A percentile compares a stretch with the other conserved stretches of the same genome.
Conservation (phyloP, 2,113 vertebrate species). For the Tamias sibiricus region DNA sequence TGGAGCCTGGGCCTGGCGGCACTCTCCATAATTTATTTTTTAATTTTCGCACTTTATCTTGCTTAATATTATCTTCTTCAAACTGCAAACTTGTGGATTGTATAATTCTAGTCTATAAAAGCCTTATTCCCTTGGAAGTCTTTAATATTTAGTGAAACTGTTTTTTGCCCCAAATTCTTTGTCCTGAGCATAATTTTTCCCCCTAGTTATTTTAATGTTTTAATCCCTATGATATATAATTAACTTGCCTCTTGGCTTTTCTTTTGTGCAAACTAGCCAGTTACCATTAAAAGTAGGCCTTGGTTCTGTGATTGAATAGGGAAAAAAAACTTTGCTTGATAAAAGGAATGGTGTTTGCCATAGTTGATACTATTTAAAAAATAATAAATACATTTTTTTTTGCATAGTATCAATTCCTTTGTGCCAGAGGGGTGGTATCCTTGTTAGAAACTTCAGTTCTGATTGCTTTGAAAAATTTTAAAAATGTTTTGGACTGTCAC, state of each 20-base stretch:
- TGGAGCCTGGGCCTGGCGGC: no score
- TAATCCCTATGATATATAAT: not conserved
- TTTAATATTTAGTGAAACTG: conserved; percentile 10
- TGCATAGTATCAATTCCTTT: not conserved
- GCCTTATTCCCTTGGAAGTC: not conserved
- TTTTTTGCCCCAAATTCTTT: not conserved
- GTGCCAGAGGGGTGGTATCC: not conserved
- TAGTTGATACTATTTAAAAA: conserved; percentile 4
- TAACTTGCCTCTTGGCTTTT: conserved; percentile 32
- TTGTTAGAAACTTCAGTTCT: not conserved
- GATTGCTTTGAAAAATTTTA: conserved; percentile 27
- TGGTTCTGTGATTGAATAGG: not conserved
- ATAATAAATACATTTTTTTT: not conserved
- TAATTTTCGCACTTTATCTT: not conserved
- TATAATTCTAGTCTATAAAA: not conserved
- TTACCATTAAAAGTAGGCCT: not conserved
- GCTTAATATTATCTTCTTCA: not conserved
- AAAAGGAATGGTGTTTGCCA: not conserved
- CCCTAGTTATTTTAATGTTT: not conserved
- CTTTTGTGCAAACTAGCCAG: conserved; percentile 23
- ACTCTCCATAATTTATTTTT: no score
- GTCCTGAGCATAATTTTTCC: not conserved
- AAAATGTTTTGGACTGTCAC: not conserved
- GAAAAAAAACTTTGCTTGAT: conserved; percentile 4
- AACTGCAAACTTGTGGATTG: not conserved